Percentiles rank a stretch among this genome's conserved stretches.
Evolutionary conservation across 2,797 vertebrate genomes (phyloP).

Genomic region (Natrix natrix): DNA sequence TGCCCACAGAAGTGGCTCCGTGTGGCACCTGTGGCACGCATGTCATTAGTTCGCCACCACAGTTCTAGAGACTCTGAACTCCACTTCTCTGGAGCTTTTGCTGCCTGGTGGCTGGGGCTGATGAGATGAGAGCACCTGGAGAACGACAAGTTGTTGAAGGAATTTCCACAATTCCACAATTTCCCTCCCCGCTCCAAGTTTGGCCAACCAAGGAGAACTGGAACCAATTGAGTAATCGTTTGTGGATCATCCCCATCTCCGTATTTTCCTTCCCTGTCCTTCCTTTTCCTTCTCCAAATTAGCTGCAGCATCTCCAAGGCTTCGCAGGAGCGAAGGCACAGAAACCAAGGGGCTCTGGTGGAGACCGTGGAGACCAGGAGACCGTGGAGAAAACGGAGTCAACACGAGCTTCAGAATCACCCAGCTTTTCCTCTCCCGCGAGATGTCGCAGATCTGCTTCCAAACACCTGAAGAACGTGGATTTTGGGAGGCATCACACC

Average conservation of each 20-base stretch:
- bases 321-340: not conserved
- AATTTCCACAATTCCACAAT: not conserved
- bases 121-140: not conserved
- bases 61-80: not conserved
- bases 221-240: not conserved
- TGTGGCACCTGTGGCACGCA: no score
- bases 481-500: not conserved
- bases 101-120: not conserved
- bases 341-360: not conserved
- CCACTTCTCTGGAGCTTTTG: not conserved
- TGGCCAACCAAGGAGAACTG: not conserved
- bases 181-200: not conserved
- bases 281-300: not conserved
- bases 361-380: not conserved
- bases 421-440: not conserved
- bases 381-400: not conserved
- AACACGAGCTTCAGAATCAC: not conserved
- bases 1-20: no score
- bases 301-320: not conserved
- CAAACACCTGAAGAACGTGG: not conserved
- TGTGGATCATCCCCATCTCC: not conserved
- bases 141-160: not conserved
- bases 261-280: not conserved
- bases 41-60: no score
- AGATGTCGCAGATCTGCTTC: not conserved